These are phyloP conservation scores for Apodemia mormo DNA, from an alignment of 2,888 invertebrate species.

Conservation along the genomic window DNA sequence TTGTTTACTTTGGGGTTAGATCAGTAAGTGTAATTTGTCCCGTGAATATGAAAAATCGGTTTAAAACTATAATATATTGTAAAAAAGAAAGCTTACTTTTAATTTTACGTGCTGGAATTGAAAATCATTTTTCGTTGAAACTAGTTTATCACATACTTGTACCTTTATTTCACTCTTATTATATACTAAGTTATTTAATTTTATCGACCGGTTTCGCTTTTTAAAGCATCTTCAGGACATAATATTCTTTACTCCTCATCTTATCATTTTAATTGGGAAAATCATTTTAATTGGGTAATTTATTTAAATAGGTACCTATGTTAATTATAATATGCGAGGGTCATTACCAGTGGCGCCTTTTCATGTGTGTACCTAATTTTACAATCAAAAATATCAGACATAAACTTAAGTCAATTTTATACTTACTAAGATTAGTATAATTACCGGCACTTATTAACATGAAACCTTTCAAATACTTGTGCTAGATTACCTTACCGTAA, in stretches of 20 bases:
- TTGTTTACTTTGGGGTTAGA: too few species aligned
- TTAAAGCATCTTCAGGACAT: too few species aligned
- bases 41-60: too few species aligned
- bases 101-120: neutral
- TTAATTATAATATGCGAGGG: neutral
- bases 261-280: neutral
- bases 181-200: too few species aligned
- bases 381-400: neutral
- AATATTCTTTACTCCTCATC: too few species aligned
- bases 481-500: conserved; percentile 7
- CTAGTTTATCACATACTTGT: too few species aligned
- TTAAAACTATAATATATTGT: too few species aligned
- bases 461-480: conserved; percentile 9
- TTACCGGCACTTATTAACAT: neutral
- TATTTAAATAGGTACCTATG: neutral
- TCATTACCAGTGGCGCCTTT: conserved; percentile 3
- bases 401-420: neutral
- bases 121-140: too few species aligned
- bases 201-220: too few species aligned
- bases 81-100: neutral
- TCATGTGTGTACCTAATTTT: neutral
- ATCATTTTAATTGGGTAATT: neutral
- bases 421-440: neutral
- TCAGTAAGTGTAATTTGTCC: too few species aligned
- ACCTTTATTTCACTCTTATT: too few species aligned